Evolutionary conservation across 2,113 vertebrate species (phyloP).

Genomic region (Corythornis madagascariensis): DNA sequence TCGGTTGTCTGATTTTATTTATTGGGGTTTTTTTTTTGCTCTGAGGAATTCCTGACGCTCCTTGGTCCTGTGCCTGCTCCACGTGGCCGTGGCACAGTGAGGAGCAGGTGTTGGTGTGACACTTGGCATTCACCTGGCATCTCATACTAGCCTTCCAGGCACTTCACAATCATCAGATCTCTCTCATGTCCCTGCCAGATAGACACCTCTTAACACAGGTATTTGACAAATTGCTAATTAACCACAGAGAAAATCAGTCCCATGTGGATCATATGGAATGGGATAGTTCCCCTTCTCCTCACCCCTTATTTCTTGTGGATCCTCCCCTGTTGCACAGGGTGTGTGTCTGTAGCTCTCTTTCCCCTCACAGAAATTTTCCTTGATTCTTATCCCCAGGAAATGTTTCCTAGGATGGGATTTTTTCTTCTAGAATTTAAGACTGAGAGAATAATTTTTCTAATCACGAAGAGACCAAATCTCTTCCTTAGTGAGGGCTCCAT

Average conservation of each 20-base stretch:
- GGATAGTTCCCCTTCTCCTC: neutral
- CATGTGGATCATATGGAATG: neutral
- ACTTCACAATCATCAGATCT: neutral
- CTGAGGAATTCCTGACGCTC: neutral
- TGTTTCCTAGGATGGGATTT: neutral
- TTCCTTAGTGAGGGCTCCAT: neutral
- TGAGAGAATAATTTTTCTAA: neutral
- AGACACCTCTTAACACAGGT: neutral
- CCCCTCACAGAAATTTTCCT: neutral
- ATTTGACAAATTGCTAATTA: neutral
- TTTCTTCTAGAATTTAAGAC: neutral
- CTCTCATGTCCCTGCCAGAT: accelerated
- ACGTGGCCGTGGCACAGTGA: neutral
- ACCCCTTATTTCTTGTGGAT: accelerated
- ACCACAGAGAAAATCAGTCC: neutral
- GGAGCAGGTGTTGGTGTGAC: neutral
- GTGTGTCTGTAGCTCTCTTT: neutral
- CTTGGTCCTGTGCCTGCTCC: neutral
- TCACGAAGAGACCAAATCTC: neutral
- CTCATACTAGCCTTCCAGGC: neutral
- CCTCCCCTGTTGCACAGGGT: accelerated
- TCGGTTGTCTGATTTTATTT: neutral
- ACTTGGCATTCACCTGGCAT: accelerated
- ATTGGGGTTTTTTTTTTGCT: too few species aligned
- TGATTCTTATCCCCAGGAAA: neutral